Evolutionary conservation across 2,797 vertebrate genomes (phyloP).

Genomic region (Anguilla megastoma): DNA sequence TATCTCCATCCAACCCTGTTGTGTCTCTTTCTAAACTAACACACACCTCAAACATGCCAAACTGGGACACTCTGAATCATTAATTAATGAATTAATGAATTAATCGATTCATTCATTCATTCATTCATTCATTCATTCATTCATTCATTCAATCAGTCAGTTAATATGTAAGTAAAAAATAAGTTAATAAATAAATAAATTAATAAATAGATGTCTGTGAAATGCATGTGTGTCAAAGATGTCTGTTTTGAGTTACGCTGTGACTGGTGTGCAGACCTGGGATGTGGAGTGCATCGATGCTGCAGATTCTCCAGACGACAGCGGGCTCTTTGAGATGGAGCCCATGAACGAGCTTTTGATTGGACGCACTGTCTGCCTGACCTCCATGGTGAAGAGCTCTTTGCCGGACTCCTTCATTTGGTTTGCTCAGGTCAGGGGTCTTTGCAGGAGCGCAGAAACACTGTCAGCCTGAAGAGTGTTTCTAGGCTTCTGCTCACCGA

Average conservation of each 20-base stretch:
- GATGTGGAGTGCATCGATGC: conserved; percentile 83
- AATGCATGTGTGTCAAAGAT: not conserved
- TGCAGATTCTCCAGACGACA: conserved; percentile 72
- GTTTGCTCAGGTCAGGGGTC: conserved; percentile 86
- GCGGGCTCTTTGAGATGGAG: conserved; percentile 79
- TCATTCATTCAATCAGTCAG: no score
- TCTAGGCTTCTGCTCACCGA: not conserved
- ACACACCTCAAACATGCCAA: not conserved
- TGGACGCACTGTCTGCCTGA: conserved; percentile 78
- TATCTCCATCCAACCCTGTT: not conserved
- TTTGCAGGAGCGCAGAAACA: not conserved
- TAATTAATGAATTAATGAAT: no score
- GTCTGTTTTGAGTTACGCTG: conserved; percentile 22
- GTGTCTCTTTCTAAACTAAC: not conserved
- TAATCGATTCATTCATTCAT: no score
- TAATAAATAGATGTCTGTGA: not conserved
- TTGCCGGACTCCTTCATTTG: conserved; percentile 77
- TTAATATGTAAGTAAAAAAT: not conserved
- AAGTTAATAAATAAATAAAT: not conserved
- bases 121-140: no score
- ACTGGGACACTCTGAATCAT: not conserved
- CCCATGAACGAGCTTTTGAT: conserved; percentile 86
- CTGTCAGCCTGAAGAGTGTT: not conserved
- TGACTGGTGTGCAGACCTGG: conserved; percentile 76
- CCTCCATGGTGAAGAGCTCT: conserved; percentile 79